Conservation (phyloP, 2,888 invertebrate species). For the Conomelus anceps region DNA sequence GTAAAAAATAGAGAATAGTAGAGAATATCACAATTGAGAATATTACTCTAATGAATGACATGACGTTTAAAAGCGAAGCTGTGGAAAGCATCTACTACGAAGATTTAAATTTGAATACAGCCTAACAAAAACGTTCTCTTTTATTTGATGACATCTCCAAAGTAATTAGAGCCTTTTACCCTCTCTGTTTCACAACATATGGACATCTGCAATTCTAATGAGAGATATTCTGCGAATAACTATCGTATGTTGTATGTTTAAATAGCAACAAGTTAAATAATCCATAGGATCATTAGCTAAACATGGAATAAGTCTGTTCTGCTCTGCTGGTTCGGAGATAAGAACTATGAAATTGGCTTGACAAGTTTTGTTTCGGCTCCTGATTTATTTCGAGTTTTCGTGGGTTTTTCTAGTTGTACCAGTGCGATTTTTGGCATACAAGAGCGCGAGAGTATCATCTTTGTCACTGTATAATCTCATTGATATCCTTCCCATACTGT, state of each 20-base stretch:
- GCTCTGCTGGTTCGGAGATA: too few relatives aligned
- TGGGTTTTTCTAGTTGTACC: too few relatives aligned
- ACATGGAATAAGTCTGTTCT: too few relatives aligned
- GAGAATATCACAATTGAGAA: too few relatives aligned
- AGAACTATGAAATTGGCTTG: too few relatives aligned
- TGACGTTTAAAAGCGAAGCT: too few relatives aligned
- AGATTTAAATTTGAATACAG: neutral
- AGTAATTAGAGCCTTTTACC: neutral
- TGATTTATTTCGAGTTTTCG: too few relatives aligned
- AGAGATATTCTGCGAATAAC: neutral
- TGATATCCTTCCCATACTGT: too few relatives aligned
- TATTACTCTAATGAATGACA: neutral
- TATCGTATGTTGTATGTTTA: neutral
- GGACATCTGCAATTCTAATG: neutral
- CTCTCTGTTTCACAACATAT: neutral
- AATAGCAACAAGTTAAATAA: neutral
- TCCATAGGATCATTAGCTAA: neutral
- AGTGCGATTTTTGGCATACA: too few relatives aligned
- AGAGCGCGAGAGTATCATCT: too few relatives aligned
- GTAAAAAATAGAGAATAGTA: neutral
- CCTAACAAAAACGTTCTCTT: neutral
- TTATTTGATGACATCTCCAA: neutral
- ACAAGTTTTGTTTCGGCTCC: too few relatives aligned
- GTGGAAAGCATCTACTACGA: neutral
- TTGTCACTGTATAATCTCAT: too few relatives aligned